These are phyloP conservation scores for Pseudomyrmex sp. DNA, from an alignment of 1,140 invertebrate species.

Conservation along the genomic window DNA sequence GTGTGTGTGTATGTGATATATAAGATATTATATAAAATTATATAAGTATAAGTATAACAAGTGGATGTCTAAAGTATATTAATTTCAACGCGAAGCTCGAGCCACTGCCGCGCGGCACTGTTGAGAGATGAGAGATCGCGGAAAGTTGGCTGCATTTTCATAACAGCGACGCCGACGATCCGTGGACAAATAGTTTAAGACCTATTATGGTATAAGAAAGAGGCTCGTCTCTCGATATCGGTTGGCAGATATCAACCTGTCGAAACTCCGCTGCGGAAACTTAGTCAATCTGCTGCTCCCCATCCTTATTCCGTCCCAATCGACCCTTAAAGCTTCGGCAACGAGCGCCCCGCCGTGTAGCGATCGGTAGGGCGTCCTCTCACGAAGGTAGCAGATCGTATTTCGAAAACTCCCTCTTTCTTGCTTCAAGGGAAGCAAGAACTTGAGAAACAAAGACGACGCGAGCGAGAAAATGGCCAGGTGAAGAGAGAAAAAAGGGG, in stretches of 20 bases:
- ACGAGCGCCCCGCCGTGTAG: slow-evolving; percentile 70
- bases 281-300: slow-evolving; percentile 81
- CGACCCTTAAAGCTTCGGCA: slow-evolving; percentile 75
- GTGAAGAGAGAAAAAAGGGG: not conserved
- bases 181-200: slow-evolving; percentile 72
- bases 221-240: slow-evolving; percentile 72
- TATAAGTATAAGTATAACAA: too few relatives aligned
- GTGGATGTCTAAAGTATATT: too few relatives aligned
- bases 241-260: slow-evolving; percentile 80
- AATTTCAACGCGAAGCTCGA: slow-evolving; percentile 23
- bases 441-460: slow-evolving; percentile 59
- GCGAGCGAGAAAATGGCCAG: not conserved
- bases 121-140: slow-evolving; percentile 15
- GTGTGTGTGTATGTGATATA: not conserved
- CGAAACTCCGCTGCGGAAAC: slow-evolving; percentile 79
- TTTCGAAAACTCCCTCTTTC: slow-evolving; percentile 63
- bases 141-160: slow-evolving; percentile 35
- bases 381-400: slow-evolving; percentile 73
- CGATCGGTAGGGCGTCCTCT: slow-evolving; percentile 72
- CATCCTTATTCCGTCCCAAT: slow-evolving; percentile 74
- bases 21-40: not conserved
- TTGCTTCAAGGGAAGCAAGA: slow-evolving; percentile 58
- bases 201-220: slow-evolving; percentile 66
- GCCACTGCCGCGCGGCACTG: not conserved
- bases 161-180: slow-evolving; percentile 37